Evolutionary conservation across 2,888 invertebrate species (phyloP).

Genomic region (Limenitis camilla): DNA sequence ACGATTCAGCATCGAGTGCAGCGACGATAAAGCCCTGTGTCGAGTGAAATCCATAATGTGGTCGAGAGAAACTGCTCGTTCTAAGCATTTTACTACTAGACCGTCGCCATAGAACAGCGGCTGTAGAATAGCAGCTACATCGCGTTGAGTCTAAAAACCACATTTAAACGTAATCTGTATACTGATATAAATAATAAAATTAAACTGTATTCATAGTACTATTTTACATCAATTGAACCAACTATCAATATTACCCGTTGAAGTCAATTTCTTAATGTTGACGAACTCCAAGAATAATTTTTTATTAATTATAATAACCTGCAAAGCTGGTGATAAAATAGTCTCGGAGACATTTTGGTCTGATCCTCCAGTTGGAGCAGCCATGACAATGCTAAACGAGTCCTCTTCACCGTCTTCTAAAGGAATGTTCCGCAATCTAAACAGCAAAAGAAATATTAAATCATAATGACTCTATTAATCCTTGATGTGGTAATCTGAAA

Average conservation of each 20-base stretch:
- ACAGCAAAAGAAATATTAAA: background rate
- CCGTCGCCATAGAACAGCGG: conserved; percentile 94
- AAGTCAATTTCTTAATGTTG: too few relatives aligned
- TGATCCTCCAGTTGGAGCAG: conserved; percentile 71
- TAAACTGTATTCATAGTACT: background rate
- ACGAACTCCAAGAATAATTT: background rate
- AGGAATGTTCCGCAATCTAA: conserved; percentile 86
- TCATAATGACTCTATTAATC: background rate
- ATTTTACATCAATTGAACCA: too few relatives aligned
- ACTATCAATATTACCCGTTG: too few relatives aligned
- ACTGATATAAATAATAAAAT: background rate
- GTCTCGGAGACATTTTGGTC: conserved; percentile 82
- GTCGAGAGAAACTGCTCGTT: conserved; percentile 93
- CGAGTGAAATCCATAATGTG: conserved; percentile 99
- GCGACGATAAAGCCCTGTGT: conserved; percentile 93
- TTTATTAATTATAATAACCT: conserved; percentile 53
- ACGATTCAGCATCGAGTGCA: conserved; percentile 99
- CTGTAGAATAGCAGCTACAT: conserved; percentile 88
- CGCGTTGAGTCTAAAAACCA: conserved; percentile 82
- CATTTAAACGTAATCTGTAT: background rate
- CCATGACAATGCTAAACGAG: conserved; percentile 74
- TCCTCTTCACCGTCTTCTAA: conserved; percentile 94
- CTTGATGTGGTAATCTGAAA: background rate
- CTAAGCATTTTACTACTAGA: conserved; percentile 92
- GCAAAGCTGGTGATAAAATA: conserved; percentile 85